phyloP scores from a whole-genome alignment of 2,113 vertebrate species.

The Ivindomyrus marchei region DNA sequence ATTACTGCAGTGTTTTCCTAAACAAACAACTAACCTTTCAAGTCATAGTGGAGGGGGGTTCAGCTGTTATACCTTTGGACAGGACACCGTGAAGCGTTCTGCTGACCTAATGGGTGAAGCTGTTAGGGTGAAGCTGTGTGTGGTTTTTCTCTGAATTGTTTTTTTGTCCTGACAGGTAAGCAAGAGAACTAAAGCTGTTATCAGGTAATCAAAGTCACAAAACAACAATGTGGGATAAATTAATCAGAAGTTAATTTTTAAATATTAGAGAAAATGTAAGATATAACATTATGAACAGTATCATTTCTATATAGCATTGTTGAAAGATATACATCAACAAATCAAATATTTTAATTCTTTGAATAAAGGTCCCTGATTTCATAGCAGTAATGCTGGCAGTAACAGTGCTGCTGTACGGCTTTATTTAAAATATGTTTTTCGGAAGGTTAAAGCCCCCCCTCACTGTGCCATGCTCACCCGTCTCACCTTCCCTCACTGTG shows the following conservation, averaged over 20 bases:
- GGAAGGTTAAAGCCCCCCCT: background rate
- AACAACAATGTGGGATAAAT: background rate
- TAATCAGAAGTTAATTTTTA: background rate
- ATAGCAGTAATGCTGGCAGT: background rate
- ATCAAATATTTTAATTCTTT: background rate
- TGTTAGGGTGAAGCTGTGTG: background rate
- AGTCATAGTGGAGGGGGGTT: background rate
- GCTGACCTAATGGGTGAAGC: background rate
- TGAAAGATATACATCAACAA: background rate
- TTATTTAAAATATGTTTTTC: background rate
- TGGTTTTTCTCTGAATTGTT: background rate
- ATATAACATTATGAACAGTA: background rate
- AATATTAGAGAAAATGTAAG: background rate
- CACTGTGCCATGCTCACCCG: background rate
- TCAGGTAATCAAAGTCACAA: background rate
- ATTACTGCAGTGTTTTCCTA: background rate
- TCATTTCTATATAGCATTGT: background rate
- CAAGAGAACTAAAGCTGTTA: background rate
- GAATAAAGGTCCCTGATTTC: background rate
- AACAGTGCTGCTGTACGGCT: background rate
- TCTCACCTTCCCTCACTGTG: slow-evolving; percentile 25
- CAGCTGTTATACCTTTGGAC: background rate
- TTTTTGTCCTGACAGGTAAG: background rate
- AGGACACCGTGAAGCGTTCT: background rate
- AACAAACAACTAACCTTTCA: background rate